Evolutionary conservation across 2,888 invertebrate genomes (phyloP).

Genomic region (Hypercompe scribonia): DNA sequence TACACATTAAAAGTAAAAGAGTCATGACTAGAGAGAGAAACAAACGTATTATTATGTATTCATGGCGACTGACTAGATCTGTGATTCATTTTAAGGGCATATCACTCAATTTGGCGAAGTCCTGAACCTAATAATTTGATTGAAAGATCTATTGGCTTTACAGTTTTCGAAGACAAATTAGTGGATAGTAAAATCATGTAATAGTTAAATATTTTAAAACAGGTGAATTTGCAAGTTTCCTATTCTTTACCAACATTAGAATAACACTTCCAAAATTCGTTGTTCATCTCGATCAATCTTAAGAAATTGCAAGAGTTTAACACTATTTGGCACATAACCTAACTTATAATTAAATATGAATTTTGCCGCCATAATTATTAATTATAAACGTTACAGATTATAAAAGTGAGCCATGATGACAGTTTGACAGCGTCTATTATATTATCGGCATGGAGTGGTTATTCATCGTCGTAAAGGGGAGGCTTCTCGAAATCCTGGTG

Average conservation of each 20-base stretch:
- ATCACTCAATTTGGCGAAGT: neutral
- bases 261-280: conserved; percentile 5
- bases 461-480: conserved; percentile 72
- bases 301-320: conserved; percentile 7
- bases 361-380: conserved; percentile 4
- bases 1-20: conserved; percentile 28
- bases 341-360: conserved; percentile 2
- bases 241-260: neutral
- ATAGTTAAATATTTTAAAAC: neutral
- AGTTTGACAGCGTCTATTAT: conserved; percentile 12
- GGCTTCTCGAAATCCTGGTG: conserved; percentile 66
- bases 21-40: conserved; percentile 30
- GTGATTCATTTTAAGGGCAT: neutral
- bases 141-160: no score
- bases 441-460: conserved; percentile 23
- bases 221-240: neutral
- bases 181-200: neutral
- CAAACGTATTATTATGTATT: no score
- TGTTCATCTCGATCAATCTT: neutral
- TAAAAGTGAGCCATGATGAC: neutral
- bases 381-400: neutral
- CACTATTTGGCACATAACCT: conserved; percentile 18
- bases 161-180: no score
- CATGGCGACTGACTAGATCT: conserved; percentile 20
- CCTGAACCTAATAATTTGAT: neutral